phyloP scores from a whole-genome alignment of 2,113 vertebrate species.

The Damaliscus lunatus region DNA sequence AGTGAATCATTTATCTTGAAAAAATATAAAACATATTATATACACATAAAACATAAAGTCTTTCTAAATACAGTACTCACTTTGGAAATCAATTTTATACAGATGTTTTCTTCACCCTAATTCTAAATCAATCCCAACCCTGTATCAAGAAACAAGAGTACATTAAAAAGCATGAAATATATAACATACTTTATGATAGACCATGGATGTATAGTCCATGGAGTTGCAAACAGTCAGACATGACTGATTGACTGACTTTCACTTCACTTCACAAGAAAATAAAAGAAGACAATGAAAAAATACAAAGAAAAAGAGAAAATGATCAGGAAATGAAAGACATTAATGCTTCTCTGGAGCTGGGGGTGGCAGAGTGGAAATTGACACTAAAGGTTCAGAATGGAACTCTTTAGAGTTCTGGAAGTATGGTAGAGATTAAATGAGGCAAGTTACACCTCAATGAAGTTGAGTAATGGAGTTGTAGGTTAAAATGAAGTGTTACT shows the following conservation, averaged over 20 bases:
- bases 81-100: neutral
- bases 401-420: neutral
- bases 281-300: neutral
- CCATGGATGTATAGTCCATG: neutral
- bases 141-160: neutral
- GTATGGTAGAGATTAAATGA: neutral
- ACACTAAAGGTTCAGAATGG: neutral
- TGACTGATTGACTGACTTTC: neutral
- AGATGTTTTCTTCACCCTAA: neutral
- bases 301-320: neutral
- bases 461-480: neutral
- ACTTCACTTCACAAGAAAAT: neutral
- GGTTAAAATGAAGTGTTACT: neutral
- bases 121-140: neutral
- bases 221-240: neutral
- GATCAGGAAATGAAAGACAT: neutral
- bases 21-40: neutral
- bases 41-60: neutral
- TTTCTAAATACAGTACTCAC: neutral
- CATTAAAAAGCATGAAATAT: neutral
- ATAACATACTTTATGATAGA: neutral
- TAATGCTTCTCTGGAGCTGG: neutral
- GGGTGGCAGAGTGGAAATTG: neutral
- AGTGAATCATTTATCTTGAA: neutral
- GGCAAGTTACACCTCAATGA: neutral